phyloP scores from a whole-genome alignment of 2,888 invertebrate genomes.

The Bellardia pandia region DNA sequence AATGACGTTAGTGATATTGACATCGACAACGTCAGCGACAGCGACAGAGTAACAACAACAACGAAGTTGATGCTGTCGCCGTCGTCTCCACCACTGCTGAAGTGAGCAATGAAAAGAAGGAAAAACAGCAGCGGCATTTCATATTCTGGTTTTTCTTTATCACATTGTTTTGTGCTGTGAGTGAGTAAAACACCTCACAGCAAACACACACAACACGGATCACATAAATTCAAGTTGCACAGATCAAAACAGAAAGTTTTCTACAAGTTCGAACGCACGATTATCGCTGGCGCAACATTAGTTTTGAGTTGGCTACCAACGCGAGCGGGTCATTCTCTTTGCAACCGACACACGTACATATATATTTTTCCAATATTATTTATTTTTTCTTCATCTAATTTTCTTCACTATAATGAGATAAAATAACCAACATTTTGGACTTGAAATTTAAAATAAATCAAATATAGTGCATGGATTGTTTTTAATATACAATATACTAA shows the following conservation, averaged over 20 bases:
- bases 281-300: slow-evolving; percentile 83
- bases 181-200: slow-evolving; percentile 35
- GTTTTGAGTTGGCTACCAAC: slow-evolving; percentile 85
- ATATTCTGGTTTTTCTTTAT: slow-evolving; percentile 63
- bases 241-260: slow-evolving; percentile 72
- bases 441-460: slow-evolving; percentile 22
- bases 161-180: slow-evolving; percentile 43
- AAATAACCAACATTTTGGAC: slow-evolving; percentile 15
- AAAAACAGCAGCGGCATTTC: slow-evolving; percentile 36
- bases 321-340: slow-evolving; percentile 85
- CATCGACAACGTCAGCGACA: slow-evolving; percentile 54
- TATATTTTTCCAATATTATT: slow-evolving; percentile 73
- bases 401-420: slow-evolving; percentile 62
- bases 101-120: slow-evolving; percentile 37
- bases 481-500: neutral
- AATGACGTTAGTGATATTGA: slow-evolving; percentile 62
- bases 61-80: slow-evolving; percentile 5
- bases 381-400: slow-evolving; percentile 65
- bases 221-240: slow-evolving; percentile 65
- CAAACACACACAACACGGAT: slow-evolving; percentile 54
- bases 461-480: slow-evolving; percentile 37
- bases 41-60: slow-evolving; percentile 24
- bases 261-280: slow-evolving; percentile 77
- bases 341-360: slow-evolving; percentile 84
- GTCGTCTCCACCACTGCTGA: slow-evolving; percentile 6